Conservation (phyloP, 2,888 invertebrate species). For the Gastracanthus pulcherrimus region DNA sequence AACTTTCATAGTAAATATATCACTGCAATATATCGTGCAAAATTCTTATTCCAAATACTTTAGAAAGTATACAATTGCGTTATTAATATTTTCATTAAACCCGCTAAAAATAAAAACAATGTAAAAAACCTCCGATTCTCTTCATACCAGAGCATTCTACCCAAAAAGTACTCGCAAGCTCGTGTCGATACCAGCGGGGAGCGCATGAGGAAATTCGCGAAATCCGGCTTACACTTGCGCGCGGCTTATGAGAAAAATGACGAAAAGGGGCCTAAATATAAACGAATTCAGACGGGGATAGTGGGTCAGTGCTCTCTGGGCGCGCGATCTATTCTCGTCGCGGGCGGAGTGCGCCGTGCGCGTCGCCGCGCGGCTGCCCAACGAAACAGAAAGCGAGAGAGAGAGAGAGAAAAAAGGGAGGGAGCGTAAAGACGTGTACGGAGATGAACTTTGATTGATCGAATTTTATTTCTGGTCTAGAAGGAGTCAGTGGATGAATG, state of each 20-base stretch:
- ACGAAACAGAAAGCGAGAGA: not conserved
- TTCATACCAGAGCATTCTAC: no score
- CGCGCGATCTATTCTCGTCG: constrained; percentile 45
- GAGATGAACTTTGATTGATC: constrained; percentile 22
- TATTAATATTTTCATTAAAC: no score
- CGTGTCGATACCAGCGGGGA: no score
- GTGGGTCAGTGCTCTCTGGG: constrained; percentile 75
- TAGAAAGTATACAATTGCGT: no score
- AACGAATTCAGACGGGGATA: constrained; percentile 64
- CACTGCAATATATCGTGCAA: no score
- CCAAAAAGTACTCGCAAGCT: no score
- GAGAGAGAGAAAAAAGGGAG: not conserved
- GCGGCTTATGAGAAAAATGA: constrained; percentile 56
- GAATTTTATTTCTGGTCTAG: constrained; percentile 1
- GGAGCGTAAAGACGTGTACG: not conserved
- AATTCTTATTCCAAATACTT: no score
- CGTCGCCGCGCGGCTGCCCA: constrained; percentile 58
- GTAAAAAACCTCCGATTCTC: no score
- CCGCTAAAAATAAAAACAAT: no score
- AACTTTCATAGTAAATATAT: no score
- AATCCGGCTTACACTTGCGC: not conserved
- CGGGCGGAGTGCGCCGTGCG: constrained; percentile 67
- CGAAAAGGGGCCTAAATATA: constrained; percentile 55
- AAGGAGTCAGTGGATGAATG: not conserved
- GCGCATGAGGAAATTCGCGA: no score